Evolutionary conservation across 2,888 invertebrate genomes (phyloP).

Genomic region (Microdon myrmicae): DNA sequence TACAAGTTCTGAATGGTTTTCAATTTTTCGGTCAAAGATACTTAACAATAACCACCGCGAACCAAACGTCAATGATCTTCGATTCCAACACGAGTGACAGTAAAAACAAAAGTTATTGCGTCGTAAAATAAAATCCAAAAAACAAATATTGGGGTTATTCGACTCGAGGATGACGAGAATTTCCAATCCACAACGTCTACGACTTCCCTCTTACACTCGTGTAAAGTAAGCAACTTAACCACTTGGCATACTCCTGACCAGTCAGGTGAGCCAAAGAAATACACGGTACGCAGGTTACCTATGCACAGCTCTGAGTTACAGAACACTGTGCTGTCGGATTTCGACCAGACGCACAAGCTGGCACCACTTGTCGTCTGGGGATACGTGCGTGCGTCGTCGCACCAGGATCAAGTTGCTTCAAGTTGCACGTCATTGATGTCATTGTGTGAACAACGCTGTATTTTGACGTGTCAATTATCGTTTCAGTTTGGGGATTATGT

Average conservation of each 20-base stretch:
- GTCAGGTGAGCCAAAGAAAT: conserved; percentile 40
- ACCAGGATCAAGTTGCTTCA: conserved; percentile 5
- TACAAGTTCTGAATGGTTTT: conserved; percentile 43
- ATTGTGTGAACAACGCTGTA: conserved; percentile 15
- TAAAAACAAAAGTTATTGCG: conserved; percentile 51
- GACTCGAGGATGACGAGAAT: conserved; percentile 7
- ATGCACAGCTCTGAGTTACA: too few relatives aligned
- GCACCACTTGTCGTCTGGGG: too few relatives aligned
- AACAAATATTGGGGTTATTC: conserved; percentile 42
- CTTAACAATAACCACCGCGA: conserved; percentile 27
- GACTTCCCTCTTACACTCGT: conserved; percentile 38
- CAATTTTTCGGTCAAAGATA: conserved; percentile 46
- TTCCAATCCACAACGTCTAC: conserved; percentile 24
- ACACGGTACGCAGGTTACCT: too few relatives aligned
- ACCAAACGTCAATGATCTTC: conserved; percentile 38
- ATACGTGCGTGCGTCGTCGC: conserved; percentile 12
- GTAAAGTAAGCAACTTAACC: conserved; percentile 40
- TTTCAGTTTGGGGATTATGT: conserved; percentile 18
- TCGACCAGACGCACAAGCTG: too few relatives aligned
- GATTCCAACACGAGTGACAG: conserved; percentile 48
- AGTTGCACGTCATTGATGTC: conserved; percentile 15
- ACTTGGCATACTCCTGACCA: conserved; percentile 24
- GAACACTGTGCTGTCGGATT: too few relatives aligned
- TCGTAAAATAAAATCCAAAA: conserved; percentile 51
- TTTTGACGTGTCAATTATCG: conserved; percentile 33